Conservation (phyloP, 2,797 vertebrate species). For the Rallus crepitans region DNA sequence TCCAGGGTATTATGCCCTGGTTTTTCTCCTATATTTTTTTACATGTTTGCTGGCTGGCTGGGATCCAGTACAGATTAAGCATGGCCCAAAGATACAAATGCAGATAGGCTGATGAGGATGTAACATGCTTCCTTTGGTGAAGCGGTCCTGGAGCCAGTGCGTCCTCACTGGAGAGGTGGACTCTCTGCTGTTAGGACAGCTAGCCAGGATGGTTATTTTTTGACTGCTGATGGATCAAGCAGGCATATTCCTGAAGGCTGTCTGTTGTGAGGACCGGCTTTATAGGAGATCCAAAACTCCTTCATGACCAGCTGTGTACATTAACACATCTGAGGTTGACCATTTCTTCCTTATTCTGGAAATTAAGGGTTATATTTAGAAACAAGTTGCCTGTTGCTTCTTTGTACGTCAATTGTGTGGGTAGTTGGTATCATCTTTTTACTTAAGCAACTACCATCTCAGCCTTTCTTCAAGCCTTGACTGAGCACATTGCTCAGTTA, state of each 20-base stretch:
- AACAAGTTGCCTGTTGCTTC: background rate
- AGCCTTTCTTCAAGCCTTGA: background rate
- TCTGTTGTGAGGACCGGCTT: background rate
- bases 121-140: background rate
- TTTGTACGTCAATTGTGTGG: background rate
- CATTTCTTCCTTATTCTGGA: background rate
- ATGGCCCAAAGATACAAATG: background rate
- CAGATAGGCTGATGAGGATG: background rate
- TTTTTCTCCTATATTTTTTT: background rate
- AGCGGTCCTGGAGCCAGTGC: background rate
- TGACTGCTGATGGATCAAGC: background rate
- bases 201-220: background rate
- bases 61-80: background rate
- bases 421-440: background rate
- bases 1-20: background rate
- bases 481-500: background rate
- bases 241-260: background rate
- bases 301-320: background rate
- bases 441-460: background rate
- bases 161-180: background rate
- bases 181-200: background rate
- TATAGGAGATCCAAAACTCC: background rate
- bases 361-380: background rate
- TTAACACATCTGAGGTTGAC: fast-evolving
- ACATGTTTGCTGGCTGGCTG: background rate